Percentiles rank a stretch among this genome's conserved stretches.
Evolutionary conservation across 1,140 invertebrate genomes (phyloP).

Genomic region (Anthonomus grandis): DNA sequence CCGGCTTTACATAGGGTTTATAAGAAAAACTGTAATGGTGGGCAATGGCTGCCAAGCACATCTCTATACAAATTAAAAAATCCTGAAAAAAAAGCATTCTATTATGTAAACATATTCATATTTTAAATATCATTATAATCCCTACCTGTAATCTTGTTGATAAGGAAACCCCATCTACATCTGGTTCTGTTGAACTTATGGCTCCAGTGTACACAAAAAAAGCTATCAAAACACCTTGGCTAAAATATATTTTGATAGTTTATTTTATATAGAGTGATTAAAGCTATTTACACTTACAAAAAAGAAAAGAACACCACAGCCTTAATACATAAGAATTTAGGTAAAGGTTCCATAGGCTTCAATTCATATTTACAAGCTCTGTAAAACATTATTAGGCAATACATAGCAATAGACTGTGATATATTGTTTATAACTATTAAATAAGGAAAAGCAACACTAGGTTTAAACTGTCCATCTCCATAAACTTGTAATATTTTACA

Average conservation of each 20-base stretch:
- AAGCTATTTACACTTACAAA: constrained; percentile 78
- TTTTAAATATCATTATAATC: constrained; percentile 3
- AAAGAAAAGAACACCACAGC: constrained; percentile 97
- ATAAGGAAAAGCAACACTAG: constrained; percentile 83
- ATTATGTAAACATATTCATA: too few relatives aligned
- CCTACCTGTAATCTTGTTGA: constrained; percentile 78
- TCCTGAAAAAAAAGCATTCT: constrained; percentile 59
- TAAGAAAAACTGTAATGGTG: constrained; percentile 95
- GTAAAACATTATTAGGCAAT: constrained; percentile 92
- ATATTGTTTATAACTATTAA: constrained; percentile 89
- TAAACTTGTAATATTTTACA: constrained; percentile 84
- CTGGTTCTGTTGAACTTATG: constrained; percentile 67
- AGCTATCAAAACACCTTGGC: constrained; percentile 88
- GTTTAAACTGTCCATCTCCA: constrained; percentile 84
- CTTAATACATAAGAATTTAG: constrained; percentile 98
- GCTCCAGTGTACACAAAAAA: constrained; percentile 76
- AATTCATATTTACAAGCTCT: constrained; percentile 82
- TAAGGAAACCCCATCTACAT: constrained; percentile 67
- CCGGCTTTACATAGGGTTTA: constrained; percentile 70
- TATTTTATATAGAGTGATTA: constrained; percentile 2
- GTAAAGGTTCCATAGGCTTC: constrained; percentile 87
- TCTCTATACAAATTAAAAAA: constrained; percentile 95
- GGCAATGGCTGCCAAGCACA: constrained; percentile 93
- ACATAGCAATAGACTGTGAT: constrained; percentile 96
- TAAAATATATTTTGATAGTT: constrained; percentile 55